Base-by-base conservation (phyloP, 2,797 vertebrate genomes). In the Acestrorhynchus altus region DNA sequence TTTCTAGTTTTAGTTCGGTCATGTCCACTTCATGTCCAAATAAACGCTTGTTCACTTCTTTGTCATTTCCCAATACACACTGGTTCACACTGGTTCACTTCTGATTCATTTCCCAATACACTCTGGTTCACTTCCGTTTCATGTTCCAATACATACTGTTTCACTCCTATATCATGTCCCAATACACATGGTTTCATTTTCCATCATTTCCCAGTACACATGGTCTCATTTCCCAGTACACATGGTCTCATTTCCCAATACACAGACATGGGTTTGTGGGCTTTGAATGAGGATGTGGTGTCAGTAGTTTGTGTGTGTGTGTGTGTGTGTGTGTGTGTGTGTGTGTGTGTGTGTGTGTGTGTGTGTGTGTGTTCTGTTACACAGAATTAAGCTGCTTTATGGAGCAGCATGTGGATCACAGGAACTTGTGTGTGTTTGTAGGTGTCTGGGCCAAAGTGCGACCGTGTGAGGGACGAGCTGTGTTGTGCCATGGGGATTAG, bases 391-490 rank as follows among this genome's bases (percentile, higher is more conserved):
- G 26, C 57, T 7, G 57, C 15, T 35, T 60, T 35, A 60, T 60
- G 57, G 15, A 60, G 28, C 56, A 31, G 56, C 26, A 15, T 31
- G 56, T 59, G 24, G 56, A 28, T 12, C n/a, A 24, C 22, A 24
- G 52, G 22, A 26, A 12, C 6, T 1, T 60, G 57, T 35, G 57
- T 57, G 57, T 60, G 57, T 57, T 60, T 60, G 57, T 60, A 35
- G 57, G 16, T 60, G 57, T 35, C 57, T 60, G 57, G 57, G 57
- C 28, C 57, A 60, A 15, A 20, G n/a, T 24, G 20, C 22, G 52
- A 20, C 13, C 52, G 6, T 28, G 10, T 57, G 22, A 12, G 24
- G 54, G 22, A 57, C 54, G 22, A 57, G 54, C 54, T 35, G 26
- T 8, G 57, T 60, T 28, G 57, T 60, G 24, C 1, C 9, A 28